Conservation (phyloP, 2,797 vertebrate genomes). For the Myripristis jacobus region DNA sequence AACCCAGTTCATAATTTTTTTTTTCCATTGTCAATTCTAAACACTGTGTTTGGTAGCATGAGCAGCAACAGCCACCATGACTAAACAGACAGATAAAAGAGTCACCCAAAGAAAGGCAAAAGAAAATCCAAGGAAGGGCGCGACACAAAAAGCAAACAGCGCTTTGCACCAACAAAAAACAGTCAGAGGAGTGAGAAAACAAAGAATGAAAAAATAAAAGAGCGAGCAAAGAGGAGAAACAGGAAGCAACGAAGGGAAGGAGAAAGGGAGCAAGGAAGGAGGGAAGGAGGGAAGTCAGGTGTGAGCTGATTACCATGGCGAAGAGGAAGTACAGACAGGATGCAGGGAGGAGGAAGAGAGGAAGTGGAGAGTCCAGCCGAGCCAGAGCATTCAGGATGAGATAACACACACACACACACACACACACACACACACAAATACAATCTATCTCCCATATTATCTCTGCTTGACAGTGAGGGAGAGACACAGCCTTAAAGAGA, state of each 20-base stretch:
- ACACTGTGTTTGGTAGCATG: too few relatives aligned
- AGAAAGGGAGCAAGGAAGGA: conserved; percentile 22
- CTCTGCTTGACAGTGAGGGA: conserved; percentile 29
- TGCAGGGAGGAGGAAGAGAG: conserved; percentile 62
- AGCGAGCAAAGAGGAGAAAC: background rate
- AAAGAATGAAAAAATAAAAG: conserved; percentile 31
- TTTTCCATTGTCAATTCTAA: too few relatives aligned
- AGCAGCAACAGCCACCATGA: too few relatives aligned
- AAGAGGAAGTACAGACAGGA: conserved; percentile 68
- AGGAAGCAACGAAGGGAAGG: conserved; percentile 11
- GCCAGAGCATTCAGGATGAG: conserved; percentile 66
- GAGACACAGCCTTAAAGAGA: background rate
- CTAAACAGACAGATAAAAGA: background rate
- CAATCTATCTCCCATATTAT: conserved; percentile 24
- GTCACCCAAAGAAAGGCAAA: too few relatives aligned
- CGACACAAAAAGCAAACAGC: too few relatives aligned
- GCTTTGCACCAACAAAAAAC: too few relatives aligned
- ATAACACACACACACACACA: conserved; percentile 47
- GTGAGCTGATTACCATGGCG: conserved; percentile 5
- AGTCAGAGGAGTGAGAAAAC: background rate
- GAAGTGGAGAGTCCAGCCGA: conserved; percentile 55
- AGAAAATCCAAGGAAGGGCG: too few relatives aligned
- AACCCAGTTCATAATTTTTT: too few relatives aligned
- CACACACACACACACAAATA: conserved; percentile 12
- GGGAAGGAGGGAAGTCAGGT: conserved; percentile 51